Evolutionary conservation across 2,797 vertebrate genomes (phyloP), one percentile per base, ranked within the genome.

Genomic region (Hypotaenidia okinawae): DNA sequence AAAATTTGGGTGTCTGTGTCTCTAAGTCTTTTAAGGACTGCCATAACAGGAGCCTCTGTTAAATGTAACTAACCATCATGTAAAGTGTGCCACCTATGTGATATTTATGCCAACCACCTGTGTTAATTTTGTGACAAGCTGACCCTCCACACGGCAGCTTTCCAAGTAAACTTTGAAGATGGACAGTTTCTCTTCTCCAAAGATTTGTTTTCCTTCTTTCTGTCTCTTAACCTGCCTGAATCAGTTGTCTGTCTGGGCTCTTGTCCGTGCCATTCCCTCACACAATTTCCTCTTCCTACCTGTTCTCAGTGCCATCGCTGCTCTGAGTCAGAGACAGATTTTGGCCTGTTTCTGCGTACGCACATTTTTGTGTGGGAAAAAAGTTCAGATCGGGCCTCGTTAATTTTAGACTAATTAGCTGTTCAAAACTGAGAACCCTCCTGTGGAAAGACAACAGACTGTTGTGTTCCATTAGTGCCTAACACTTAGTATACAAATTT

Each of bases 361-460:
- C 93, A 84, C 18, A 27, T 66, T 54, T 81, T 58, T 49, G 54
- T 70, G 43, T 72, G 33, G 14, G 14, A 90, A 86, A 96, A 87
- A 84, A 78, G 83, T 91, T 94, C 87, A 37, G 85, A 72, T 91
- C 72, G 23, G 77, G 43, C 62, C 92, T 89, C 92, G 69, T 93
- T 90, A 93, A 61, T 94, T 96, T 91, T 64, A 30, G 59, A 49
- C 76, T 92, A 95, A 93, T 94, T 95, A 95, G 92, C 87, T 84
- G 79, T 66, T 79, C 76, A 84, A 92, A 85, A 86, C 82, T 18
- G 58, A 92, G 83, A 94, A 76, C 69, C 45, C 39, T 81, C 47
- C 67, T 1, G 4, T 84, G 35, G 59, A 94, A 96, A 67, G 85
- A 93, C 82, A 95, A 84, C 66, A 89, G 91, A 7, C 74, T 93